These are phyloP conservation scores for Drosophila merina DNA, from an alignment of 2,888 invertebrate genomes.

Conservation along the genomic window DNA sequence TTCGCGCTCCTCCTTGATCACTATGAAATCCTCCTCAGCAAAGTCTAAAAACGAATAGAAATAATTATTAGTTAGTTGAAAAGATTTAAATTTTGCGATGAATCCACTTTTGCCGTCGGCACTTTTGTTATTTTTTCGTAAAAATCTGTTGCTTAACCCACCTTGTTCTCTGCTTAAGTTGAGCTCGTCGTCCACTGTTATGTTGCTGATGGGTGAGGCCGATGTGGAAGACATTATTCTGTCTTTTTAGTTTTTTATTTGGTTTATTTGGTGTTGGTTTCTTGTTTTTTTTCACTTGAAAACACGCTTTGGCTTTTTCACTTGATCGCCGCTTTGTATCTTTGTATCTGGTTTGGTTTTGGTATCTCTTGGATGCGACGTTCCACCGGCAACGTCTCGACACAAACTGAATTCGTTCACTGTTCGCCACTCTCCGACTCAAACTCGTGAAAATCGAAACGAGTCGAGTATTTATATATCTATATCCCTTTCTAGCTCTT, in stretches of 20 bases:
- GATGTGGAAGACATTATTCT: constrained; percentile 84
- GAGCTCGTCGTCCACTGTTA: constrained; percentile 84
- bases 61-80: constrained; percentile 9
- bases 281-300: background rate
- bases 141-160: constrained; percentile 66
- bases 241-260: constrained; percentile 44
- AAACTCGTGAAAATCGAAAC: constrained; percentile 72
- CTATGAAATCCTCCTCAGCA: constrained; percentile 86
- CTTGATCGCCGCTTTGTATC: constrained; percentile 51
- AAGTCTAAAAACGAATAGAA: constrained; percentile 83
- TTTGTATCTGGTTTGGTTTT: constrained; percentile 15
- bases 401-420: constrained; percentile 76
- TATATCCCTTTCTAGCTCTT: constrained; percentile 46
- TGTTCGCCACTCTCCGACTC: constrained; percentile 75
- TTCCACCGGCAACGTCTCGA: constrained; percentile 79
- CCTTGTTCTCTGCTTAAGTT: constrained; percentile 83
- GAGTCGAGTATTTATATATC: constrained; percentile 26
- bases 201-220: constrained; percentile 84
- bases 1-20: constrained; percentile 87
- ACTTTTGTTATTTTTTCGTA: background rate
- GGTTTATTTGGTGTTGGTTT: constrained; percentile 20
- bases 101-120: constrained; percentile 61
- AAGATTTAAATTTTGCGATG: background rate
- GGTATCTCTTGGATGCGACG: constrained; percentile 59
- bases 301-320: constrained; percentile 19